Base-by-base conservation (phyloP, 1,140 invertebrate species). In the Habropoda laboriosa region DNA sequence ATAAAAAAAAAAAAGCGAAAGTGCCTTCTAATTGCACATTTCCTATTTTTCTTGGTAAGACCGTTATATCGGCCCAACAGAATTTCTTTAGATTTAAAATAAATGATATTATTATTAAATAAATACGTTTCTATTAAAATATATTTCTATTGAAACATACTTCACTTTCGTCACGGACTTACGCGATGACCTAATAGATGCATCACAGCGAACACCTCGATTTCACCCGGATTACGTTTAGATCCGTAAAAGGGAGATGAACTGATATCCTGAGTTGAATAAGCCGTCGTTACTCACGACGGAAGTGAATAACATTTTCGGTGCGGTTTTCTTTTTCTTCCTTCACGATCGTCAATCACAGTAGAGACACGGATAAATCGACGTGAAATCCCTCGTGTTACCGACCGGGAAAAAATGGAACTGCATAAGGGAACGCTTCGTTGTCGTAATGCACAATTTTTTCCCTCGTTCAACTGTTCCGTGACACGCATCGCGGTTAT, bases 181-280 rank as follows among this genome's bases (percentile, higher is more conserved):
- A n/a, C n/a, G 18, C 6, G 13, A 27, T 80, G 7, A 35, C 27
- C 66, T 61, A 71, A 71, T 70, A 21, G 49, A 57, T 51, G 32
- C 42, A 32, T 30, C 18, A 35, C 21, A 13, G 16, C 5, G 13
- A 30, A 30, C 13, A 3, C 13, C 8, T 32, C 63, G 81, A 79
- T 82, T 82, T 82, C 79, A 75, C 63, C 53, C 40, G 21, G 27
- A 38, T 73, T 30, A 16, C 1, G 38, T 24, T n/a, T 7, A 40
- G 63, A 51, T 75, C 24, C 8, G 3, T 7, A 10, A 38, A n/a
- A 7, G 18, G 2, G n/a, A 8, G 21, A 27, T 30, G 32, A 53
- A 40, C 12, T 10, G 53, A 38, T 21, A 27, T 13, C 49, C n/a
- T n/a, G n/a, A 6, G 7, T 5, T 24, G 6, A n/a, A 71, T 42